Conservation (phyloP, 2,888 invertebrate genomes). For the Ephialtes manifestator region DNA sequence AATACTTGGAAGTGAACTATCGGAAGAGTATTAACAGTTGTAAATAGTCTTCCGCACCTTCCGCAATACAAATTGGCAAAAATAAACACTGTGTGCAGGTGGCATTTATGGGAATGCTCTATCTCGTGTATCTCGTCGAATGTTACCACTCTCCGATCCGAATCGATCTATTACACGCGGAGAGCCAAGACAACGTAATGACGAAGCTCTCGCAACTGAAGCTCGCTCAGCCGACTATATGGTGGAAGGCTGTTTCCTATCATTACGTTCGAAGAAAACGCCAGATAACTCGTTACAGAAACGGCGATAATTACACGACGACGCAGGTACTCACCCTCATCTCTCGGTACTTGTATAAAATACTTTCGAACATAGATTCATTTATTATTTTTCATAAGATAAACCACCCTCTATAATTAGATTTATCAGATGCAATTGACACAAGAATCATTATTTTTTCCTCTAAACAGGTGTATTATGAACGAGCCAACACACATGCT, state of each 20-base stretch:
- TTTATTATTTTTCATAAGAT: background rate
- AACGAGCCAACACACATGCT: slow-evolving; percentile 93
- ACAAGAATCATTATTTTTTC: background rate
- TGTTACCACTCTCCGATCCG: slow-evolving; percentile 94
- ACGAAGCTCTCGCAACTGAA: slow-evolving; percentile 90
- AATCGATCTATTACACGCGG: slow-evolving; percentile 89
- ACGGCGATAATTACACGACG: slow-evolving; percentile 93
- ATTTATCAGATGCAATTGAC: background rate
- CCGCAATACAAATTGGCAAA: background rate
- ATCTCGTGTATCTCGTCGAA: slow-evolving; percentile 93
- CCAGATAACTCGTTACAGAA: slow-evolving; percentile 92
- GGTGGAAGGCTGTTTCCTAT: slow-evolving; percentile 96
- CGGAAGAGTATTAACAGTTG: too few relatives aligned
- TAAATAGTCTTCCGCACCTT: background rate
- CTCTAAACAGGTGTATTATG: slow-evolving; percentile 91
- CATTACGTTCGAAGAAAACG: slow-evolving; percentile 93
- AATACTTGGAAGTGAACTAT: too few relatives aligned
- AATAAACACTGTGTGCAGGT: slow-evolving; percentile 81
- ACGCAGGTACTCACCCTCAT: slow-evolving; percentile 89
- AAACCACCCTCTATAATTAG: too few relatives aligned
- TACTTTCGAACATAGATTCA: background rate
- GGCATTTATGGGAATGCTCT: slow-evolving; percentile 92
- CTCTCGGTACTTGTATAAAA: slow-evolving; percentile 3
- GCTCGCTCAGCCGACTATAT: slow-evolving; percentile 91
- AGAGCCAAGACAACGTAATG: slow-evolving; percentile 90